Evolutionary conservation across 2,113 vertebrate genomes (phyloP), one percentile per base, ranked within the genome.

Genomic region (Stictonetta naevosa): DNA sequence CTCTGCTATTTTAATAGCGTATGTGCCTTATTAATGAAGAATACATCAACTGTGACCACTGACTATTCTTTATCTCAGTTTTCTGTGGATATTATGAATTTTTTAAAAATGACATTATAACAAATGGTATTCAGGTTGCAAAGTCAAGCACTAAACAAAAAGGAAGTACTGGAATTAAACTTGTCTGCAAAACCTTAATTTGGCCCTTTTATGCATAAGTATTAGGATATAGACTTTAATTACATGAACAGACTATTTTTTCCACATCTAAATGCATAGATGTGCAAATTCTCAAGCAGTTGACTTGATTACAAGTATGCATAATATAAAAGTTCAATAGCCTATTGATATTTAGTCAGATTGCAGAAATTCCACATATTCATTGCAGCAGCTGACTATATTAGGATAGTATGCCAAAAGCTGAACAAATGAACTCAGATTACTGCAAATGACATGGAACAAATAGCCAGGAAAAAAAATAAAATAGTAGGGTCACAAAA

Each of bases 281-380:
- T 91, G 84, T 89, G 91, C 94, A 95, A 84, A 96, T 95, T 95
- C 84, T 95, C 91, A 95, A 96, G 94, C 77, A 75, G 89, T 90
- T 93, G 87, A 93, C 91, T 96, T 97, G 94, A 96, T 97, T 97
- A 92, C 92, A 91, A 95, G 96, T 82, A 71, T 21, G 69, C 84
- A 67, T 88, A 91, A 93, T 92, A 96, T 83, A 95, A 96, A 97
- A 96, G 96, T 96, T 96, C 96, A 97, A 97, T 95, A 96, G 96
- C 81, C 94, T 96, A 95, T 96, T 97, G 95, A 97, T 97, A 97
- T 96, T 97, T 91, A 95, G 91, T 84, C 94, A 95, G 87, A 96
- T 92, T 96, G 95, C 96, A 92, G 82, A 96, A 95, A 95, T 97
- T 67, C 88, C 84, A 86, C 75, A 93, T 93, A 91, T 86, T 92